A percentile compares a stretch with the other conserved stretches of the same genome.
phyloP scores from a whole-genome alignment of 2,888 invertebrate genomes.

The Antheraea assamensis region DNA sequence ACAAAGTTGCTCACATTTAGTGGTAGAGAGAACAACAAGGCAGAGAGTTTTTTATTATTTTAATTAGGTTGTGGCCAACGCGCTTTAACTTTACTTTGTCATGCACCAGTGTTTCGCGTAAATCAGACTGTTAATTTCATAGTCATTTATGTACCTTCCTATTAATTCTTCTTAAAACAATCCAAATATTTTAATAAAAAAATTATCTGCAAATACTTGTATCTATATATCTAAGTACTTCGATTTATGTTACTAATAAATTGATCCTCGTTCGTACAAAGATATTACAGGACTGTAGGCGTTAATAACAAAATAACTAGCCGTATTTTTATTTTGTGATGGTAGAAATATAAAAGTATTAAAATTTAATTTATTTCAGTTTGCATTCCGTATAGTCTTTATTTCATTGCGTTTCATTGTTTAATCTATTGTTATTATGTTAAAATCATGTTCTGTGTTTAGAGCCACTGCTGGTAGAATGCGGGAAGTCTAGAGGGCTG shows the following conservation, averaged over 20 bases:
- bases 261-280: background rate
- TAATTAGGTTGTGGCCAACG: conserved; percentile 26
- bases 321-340: background rate
- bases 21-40: conserved; percentile 32
- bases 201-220: background rate
- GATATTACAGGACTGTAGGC: background rate
- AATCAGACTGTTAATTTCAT: background rate
- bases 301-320: background rate
- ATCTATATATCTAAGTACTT: background rate
- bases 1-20: conserved; percentile 36
- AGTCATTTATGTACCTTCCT: background rate
- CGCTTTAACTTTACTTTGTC: conserved; percentile 10
- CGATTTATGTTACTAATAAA: background rate
- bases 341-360: background rate
- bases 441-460: conserved; percentile 21
- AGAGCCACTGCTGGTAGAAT: conserved; percentile 33
- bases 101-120: background rate
- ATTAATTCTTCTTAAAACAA: background rate
- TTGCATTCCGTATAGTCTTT: background rate
- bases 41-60: conserved; percentile 33
- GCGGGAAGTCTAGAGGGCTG: conserved; percentile 38
- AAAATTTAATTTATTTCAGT: background rate
- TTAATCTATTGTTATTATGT: background rate
- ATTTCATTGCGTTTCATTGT: background rate
- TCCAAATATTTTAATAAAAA: background rate